These are phyloP conservation scores for Campoletis sonorensis DNA, from an alignment of 1,140 invertebrate genomes.

Conservation along the genomic window DNA sequence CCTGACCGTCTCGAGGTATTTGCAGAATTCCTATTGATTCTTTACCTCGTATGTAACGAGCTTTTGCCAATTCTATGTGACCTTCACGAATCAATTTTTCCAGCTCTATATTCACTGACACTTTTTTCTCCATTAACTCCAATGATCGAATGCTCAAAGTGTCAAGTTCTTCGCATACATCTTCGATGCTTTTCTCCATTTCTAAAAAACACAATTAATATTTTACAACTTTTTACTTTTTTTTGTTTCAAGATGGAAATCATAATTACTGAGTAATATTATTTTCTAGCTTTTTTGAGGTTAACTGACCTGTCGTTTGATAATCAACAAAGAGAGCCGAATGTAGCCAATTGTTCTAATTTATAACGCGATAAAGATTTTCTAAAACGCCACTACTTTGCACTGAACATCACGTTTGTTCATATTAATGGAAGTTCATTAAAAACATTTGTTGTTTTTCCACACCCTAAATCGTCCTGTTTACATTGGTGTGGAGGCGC, in stretches of 20 bases:
- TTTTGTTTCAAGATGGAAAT: neutral
- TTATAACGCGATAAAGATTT: neutral
- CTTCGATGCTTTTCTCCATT: conserved; percentile 58
- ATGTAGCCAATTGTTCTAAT: neutral
- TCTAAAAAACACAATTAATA: conserved; percentile 1
- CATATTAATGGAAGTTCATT: neutral
- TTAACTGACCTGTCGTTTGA: neutral
- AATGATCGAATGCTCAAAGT: conserved; percentile 80
- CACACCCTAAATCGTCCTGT: neutral
- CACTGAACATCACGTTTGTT: neutral
- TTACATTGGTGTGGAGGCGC: neutral
- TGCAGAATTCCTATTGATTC: conserved; percentile 81
- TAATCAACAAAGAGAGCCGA: neutral
- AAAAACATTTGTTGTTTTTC: neutral
- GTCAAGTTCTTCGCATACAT: conserved; percentile 79
- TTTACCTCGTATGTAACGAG: conserved; percentile 84
- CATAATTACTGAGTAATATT: neutral
- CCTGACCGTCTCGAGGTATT: conserved; percentile 80
- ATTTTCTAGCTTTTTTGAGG: neutral
- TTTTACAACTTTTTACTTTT: neutral
- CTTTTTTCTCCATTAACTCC: conserved; percentile 83
- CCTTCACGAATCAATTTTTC: conserved; percentile 81
- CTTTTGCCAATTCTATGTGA: conserved; percentile 83
- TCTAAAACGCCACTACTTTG: neutral
- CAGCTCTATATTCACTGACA: conserved; percentile 80